phyloP scores from a whole-genome alignment of 2,113 vertebrate genomes.

The Esox niger region DNA sequence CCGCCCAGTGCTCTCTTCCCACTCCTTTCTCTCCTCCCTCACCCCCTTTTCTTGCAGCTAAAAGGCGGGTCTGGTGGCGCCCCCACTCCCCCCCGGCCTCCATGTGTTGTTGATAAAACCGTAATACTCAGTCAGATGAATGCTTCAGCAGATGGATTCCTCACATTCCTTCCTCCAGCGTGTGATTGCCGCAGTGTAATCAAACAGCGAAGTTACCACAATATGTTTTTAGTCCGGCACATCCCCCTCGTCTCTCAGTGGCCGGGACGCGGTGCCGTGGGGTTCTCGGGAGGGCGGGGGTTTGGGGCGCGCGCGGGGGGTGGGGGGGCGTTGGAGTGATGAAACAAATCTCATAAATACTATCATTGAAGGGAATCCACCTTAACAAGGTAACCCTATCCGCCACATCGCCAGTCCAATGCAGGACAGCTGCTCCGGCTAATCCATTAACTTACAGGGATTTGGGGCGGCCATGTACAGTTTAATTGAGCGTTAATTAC shows the following conservation, averaged over 20 bases:
- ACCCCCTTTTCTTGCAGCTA: background rate
- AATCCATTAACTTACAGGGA: constrained; percentile 66
- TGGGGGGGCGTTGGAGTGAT: constrained; percentile 21
- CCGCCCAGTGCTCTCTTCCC: too few relatives aligned
- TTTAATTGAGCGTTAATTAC: constrained; percentile 74
- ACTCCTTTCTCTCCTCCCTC: background rate
- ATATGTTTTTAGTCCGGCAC: constrained; percentile 24
- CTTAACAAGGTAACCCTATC: constrained; percentile 66
- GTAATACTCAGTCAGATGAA: constrained; percentile 47
- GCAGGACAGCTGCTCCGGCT: constrained; percentile 67
- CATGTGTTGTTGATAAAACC: constrained; percentile 64
- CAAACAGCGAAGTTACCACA: constrained; percentile 43
- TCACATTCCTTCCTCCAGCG: constrained; percentile 27
- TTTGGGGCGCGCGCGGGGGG: constrained; percentile 11
- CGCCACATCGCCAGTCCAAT: constrained; percentile 46
- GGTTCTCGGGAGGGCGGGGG: constrained; percentile 11
- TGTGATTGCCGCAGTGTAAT: constrained; percentile 56
- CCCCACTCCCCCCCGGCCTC: constrained; percentile 35
- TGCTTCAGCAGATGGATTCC: constrained; percentile 23
- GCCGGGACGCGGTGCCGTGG: background rate
- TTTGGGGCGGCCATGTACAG: constrained; percentile 58
- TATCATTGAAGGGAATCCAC: constrained; percentile 59
- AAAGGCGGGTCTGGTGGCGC: background rate
- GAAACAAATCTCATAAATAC: constrained; percentile 66
- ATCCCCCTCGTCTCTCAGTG: background rate